phyloP scores from a whole-genome alignment of 1,140 invertebrate species.

The Pentalonia nigronervosa region DNA sequence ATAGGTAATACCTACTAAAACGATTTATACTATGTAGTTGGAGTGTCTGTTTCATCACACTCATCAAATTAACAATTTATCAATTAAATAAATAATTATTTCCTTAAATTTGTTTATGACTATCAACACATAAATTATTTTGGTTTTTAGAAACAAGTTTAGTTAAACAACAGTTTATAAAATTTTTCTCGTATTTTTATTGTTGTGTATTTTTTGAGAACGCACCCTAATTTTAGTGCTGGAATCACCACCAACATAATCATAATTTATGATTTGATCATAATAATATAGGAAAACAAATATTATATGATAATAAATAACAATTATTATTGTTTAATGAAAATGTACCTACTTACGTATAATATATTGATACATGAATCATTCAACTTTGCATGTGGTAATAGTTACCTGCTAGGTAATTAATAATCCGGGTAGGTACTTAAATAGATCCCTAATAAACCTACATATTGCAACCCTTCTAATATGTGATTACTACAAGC shows the following conservation, averaged over 20 bases:
- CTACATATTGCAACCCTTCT: not conserved
- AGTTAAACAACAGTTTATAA: not conserved
- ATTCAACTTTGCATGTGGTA: not conserved
- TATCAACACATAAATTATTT: not conserved
- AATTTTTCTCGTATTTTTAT: not conserved
- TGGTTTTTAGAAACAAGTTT: not conserved
- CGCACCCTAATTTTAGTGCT: not conserved
- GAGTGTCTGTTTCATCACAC: too few species aligned
- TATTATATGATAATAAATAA: not conserved
- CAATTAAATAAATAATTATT: not conserved
- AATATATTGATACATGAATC: not conserved
- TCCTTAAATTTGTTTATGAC: not conserved
- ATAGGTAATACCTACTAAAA: not conserved
- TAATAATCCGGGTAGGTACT: not conserved
- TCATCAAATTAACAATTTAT: not conserved
- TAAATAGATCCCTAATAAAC: not conserved
- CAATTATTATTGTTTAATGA: not conserved
- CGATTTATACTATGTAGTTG: not conserved
- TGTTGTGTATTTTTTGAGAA: not conserved
- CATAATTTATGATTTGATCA: not conserved
- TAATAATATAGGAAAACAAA: not conserved
- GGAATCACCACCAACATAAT: not conserved
- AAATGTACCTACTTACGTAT: not conserved
- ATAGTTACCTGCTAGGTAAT: not conserved
- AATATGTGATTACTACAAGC: not conserved